Evolutionary conservation across 2,113 vertebrate species (phyloP).

Genomic region (Scortum barcoo): DNA sequence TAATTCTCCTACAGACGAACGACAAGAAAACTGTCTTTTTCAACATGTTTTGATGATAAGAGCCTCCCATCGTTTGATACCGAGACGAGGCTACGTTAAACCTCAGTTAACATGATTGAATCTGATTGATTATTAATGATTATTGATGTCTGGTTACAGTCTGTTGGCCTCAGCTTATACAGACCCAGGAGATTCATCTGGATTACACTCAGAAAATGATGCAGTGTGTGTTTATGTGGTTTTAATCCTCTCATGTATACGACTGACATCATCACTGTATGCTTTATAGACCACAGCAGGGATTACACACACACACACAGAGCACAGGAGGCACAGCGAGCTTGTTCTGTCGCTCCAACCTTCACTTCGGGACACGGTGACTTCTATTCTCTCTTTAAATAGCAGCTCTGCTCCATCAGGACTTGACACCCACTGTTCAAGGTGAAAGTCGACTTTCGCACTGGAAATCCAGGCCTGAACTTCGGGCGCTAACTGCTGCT

Average conservation of each 20-base stretch:
- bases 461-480: conserved; percentile 18
- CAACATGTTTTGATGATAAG: not conserved
- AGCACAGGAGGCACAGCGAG: conserved; percentile 3
- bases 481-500: not conserved
- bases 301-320: conserved; percentile 17
- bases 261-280: conserved; percentile 31
- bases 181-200: conserved; percentile 7
- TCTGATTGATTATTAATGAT: not conserved
- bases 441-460: conserved; percentile 54
- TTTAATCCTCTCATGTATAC: conserved; percentile 46
- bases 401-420: conserved; percentile 62
- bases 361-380: conserved; percentile 63
- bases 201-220: conserved; percentile 15
- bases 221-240: not conserved
- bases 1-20: not conserved
- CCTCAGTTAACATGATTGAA: not conserved
- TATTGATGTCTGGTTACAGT: not conserved
- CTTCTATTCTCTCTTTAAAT: conserved; percentile 73
- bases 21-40: not conserved
- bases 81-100: not conserved
- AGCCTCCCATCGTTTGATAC: not conserved
- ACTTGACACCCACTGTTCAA: conserved; percentile 61
- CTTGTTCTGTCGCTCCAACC: conserved; percentile 48
- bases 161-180: not conserved
- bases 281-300: conserved; percentile 35